Evolutionary conservation across 2,113 vertebrate species (phyloP), one percentile per base, ranked within the genome.

Genomic region (Gulo gulo): DNA sequence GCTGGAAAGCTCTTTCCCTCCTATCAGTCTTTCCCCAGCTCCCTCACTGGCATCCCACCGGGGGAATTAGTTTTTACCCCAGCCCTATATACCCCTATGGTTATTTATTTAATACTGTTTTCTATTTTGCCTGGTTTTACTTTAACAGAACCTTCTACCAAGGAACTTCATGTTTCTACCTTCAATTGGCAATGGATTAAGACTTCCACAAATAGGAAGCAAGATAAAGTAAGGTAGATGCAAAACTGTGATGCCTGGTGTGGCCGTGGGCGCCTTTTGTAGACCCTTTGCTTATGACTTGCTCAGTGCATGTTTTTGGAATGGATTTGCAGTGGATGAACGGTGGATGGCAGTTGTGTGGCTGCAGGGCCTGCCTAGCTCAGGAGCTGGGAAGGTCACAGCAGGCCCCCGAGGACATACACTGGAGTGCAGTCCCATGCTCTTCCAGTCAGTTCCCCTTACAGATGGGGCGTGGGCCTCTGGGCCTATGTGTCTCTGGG

Each of bases 341-440:
- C 23, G 12, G 2, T 31, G 24, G 36, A 15, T 0, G 10, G 63
- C 24, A 2, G 26, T 0, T 26, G 14, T 16, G 7, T 20, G 50
- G 57, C 3, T 3, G 57, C 36, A 1, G 15, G 34, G 6, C 7
- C 7, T 42, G 26, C 63, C 47, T 2, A 14, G 15, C 42, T 47
- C 15, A 6, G 57, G 10, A 0, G 2, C 65, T 31, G 52, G n/a
- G 31, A 13, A 24, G 61, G 20, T 15, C 11, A 36, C 0, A 12
- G 23, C 29, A 52, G 69, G 34, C 42, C 50, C 80, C 34, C 2
- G 9, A 39, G 16, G 81, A 61, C 29, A 15, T 1, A 3, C 11
- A 0, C 4, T 23, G 29, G n/a, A 63, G 67, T 63, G 14, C 11
- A 31, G 29, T 12, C 1, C 2, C 4, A 5, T 26, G 69, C 23